Base-by-base conservation (phyloP, 2,797 vertebrate species). In the Manis javanica region DNA sequence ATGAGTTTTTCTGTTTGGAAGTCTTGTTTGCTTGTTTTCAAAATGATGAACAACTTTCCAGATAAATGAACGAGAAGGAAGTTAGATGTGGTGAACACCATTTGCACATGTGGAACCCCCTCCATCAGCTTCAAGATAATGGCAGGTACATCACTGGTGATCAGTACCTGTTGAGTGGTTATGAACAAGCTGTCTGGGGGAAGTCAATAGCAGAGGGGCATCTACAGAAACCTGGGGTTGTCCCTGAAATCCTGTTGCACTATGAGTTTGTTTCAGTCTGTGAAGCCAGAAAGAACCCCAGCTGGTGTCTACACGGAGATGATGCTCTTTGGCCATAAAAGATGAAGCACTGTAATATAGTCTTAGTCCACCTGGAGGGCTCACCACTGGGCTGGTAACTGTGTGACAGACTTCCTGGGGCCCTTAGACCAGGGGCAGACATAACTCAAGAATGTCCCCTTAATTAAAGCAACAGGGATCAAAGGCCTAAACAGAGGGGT, bases 391-490 rank as follows among this genome's bases (percentile, higher is more conserved):
- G 59, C 69, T 81, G 79, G 59, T 51, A 69, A 16, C 74, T 57
- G 71, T 13, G 49, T 39, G 42, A 61, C 46, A 94, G 78, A 85
- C 74, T 42, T 96, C 89, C 83, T 46, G 88, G 85, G 87, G 87
- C 46, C 79, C 86, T 86, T 11, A 7, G 53, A 71, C 16, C 24
- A 39, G 37, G 53, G 42, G 61, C 64, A 71, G 59, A 39, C 55
- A 34, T 71, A 66, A 81, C 66, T 46, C 42, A 94, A 91, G 69
- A 90, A 77, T 82, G 74, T 63, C 59, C 91, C 74, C 81, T 59
- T 46, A 82, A 75, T 90, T 90, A 91, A 97, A 95, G 83, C 57
- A 86, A 72, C 39, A 79, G 74, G 92, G 34, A 96, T 93, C 51
- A 89, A 96, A 96, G 88, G 49, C 74, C 68, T 71, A 63, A 53